phyloP scores from a whole-genome alignment of 2,797 vertebrate species.

The Alectoris magna region DNA sequence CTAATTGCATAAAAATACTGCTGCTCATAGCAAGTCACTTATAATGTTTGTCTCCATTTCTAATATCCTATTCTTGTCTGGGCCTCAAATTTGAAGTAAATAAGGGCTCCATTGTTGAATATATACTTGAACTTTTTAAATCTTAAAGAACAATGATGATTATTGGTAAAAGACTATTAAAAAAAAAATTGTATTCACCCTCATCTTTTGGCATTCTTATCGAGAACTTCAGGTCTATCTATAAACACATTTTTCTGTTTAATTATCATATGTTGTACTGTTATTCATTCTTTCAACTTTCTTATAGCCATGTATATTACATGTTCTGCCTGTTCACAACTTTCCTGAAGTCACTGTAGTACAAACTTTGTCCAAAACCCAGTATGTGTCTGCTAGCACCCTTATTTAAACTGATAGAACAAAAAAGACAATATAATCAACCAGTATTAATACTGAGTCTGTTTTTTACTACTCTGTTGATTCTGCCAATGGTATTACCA shows the following conservation, averaged over 20 bases:
- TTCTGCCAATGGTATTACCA: background rate
- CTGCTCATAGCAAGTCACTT: background rate
- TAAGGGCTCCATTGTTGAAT: background rate
- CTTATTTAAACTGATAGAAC: background rate
- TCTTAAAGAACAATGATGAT: background rate
- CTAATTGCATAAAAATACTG: background rate
- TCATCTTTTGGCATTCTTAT: background rate
- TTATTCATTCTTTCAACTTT: background rate
- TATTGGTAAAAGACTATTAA: background rate
- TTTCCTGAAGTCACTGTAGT: background rate
- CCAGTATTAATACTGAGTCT: background rate
- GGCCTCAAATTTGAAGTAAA: background rate
- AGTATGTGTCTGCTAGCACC: background rate
- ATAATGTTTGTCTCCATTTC: background rate
- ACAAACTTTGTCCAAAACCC: background rate
- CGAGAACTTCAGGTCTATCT: background rate
- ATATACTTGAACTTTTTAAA: background rate
- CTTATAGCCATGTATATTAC: background rate
- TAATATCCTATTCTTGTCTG: background rate
- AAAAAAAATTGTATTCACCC: background rate
- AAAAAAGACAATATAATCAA: background rate
- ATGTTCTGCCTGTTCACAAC: background rate
- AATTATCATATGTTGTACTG: background rate
- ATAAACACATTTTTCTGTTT: background rate
- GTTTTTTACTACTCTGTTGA: background rate